Evolutionary conservation across 2,888 invertebrate genomes (phyloP).

Genomic region (Cylindroiulus punctatus): DNA sequence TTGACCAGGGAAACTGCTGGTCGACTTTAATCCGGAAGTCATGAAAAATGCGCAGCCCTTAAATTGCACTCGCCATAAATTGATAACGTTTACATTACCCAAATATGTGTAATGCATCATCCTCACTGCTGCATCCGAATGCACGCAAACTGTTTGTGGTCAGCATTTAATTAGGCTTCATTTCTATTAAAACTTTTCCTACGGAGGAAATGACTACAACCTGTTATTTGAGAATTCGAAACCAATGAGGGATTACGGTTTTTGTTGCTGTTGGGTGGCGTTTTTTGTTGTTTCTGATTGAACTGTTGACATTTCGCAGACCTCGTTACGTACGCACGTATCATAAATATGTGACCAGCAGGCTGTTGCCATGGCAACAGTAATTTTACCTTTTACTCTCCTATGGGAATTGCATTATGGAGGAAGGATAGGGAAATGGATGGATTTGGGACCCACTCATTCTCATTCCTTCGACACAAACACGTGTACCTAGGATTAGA

Average conservation of each 20-base stretch:
- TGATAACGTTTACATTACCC: conserved; percentile 36
- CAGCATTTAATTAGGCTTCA: conserved; percentile 16
- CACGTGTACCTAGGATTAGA: conserved; percentile 6
- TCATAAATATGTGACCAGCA: not conserved
- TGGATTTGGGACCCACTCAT: not conserved
- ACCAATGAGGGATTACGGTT: not conserved
- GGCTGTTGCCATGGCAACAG: not conserved
- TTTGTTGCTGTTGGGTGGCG: not conserved
- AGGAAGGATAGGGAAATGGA: conserved; percentile 1
- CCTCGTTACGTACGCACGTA: not conserved
- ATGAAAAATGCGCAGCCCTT: conserved; percentile 1
- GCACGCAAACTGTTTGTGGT: conserved; percentile 13
- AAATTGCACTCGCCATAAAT: conserved; percentile 34
- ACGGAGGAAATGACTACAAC: not conserved
- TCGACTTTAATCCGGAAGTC: conserved; percentile 9
- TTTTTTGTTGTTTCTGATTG: not conserved
- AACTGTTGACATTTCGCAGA: conserved; percentile 37
- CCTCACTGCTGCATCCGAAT: not conserved
- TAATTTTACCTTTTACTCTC: conserved; percentile 30
- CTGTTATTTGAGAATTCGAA: conserved; percentile 14
- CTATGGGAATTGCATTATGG: conserved; percentile 20
- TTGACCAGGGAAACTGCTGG: not conserved
- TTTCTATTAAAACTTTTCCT: not conserved
- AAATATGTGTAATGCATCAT: conserved; percentile 17
- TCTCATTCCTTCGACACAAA: not conserved